Percentiles rank a stretch among this genome's conserved stretches.
Conservation (phyloP, 2,888 invertebrate species). For the Microctonus aethiopoides region DNA sequence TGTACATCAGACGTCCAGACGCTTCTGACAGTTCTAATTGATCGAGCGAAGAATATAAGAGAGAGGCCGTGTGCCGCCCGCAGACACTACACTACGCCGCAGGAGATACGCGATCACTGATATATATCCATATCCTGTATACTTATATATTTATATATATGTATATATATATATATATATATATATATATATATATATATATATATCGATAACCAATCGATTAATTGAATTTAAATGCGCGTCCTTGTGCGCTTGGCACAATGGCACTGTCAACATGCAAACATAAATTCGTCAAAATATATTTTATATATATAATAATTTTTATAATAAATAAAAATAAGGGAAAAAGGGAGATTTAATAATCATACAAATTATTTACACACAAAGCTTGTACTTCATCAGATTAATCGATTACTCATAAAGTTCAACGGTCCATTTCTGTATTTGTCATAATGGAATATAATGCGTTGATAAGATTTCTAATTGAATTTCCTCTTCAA, state of each 20-base stretch:
- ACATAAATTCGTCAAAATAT: not conserved
- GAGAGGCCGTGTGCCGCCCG: constrained; percentile 30
- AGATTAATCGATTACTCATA: too few species aligned
- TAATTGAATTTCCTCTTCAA: constrained; percentile 49
- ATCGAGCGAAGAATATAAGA: constrained; percentile 43
- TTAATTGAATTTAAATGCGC: constrained; percentile 25
- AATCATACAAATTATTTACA: too few species aligned
- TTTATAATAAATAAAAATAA: too few species aligned
- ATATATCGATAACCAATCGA: constrained; percentile 22
- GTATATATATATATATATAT: too few species aligned
- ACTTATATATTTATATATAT: too few species aligned
- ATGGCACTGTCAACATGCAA: not conserved
- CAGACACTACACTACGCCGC: constrained; percentile 4
- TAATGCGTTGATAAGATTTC: constrained; percentile 51
- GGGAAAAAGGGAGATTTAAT: too few species aligned
- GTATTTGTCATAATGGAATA: constrained; percentile 48
- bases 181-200: too few species aligned
- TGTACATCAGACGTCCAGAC: constrained; percentile 42
- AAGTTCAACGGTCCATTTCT: too few species aligned
- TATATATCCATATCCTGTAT: constrained; percentile 16
- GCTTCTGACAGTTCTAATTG: constrained; percentile 49
- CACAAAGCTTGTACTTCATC: too few species aligned
- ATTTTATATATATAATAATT: too few species aligned
- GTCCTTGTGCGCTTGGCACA: not conserved
- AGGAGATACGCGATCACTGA: constrained; percentile 24